Evolutionary conservation across 2,113 vertebrate genomes (phyloP).

Genomic region (Actinemys pallida): DNA sequence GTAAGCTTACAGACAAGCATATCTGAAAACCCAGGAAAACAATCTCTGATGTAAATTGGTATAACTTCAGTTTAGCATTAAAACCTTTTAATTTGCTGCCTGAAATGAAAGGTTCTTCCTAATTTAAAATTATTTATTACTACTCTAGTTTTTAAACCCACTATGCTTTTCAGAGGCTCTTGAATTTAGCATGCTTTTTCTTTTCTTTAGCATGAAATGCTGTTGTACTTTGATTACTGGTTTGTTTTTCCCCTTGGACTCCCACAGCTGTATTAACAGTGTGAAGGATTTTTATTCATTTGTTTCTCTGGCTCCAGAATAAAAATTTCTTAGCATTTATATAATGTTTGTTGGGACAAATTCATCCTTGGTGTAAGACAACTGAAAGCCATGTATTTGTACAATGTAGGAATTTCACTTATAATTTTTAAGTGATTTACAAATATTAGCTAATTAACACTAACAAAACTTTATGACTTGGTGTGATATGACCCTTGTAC

Average conservation of each 20-base stretch:
- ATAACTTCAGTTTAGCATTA: not conserved
- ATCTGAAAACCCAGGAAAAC: not conserved
- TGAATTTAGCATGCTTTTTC: not conserved
- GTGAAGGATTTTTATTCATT: not conserved
- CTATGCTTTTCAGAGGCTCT: not conserved
- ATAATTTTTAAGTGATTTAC: not conserved
- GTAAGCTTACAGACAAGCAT: not conserved
- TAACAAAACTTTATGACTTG: not conserved
- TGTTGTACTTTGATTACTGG: not conserved
- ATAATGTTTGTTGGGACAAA: not conserved
- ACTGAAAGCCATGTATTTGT: not conserved
- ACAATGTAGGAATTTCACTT: not conserved
- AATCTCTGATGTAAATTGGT: not conserved
- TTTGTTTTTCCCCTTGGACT: not conserved
- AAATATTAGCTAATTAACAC: not conserved
- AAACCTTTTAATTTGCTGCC: not conserved
- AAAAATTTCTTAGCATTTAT: not conserved
- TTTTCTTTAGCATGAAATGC: not conserved
- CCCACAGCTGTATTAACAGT: not conserved
- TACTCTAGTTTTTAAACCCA: not conserved
- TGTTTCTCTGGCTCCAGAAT: not conserved
- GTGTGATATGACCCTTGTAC: not conserved
- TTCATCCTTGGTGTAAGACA: not conserved
- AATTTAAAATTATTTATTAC: not conserved
- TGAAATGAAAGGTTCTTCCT: not conserved